Evolutionary conservation across 2,888 invertebrate genomes (phyloP).

Genomic region (Heliconius sara): DNA sequence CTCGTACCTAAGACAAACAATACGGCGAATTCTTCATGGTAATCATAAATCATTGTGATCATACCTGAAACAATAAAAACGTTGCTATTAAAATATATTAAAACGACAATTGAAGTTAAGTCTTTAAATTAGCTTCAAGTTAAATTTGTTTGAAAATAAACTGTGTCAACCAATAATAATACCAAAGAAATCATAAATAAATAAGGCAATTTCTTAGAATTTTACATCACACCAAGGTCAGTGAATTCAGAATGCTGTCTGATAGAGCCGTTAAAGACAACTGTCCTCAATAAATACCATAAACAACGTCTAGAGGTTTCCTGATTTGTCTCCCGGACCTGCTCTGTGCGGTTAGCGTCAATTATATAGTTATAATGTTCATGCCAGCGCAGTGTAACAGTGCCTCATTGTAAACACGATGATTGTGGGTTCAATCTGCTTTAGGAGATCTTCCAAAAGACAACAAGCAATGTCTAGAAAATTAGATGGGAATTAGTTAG

Average conservation of each 20-base stretch:
- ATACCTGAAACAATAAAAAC: constrained; percentile 44
- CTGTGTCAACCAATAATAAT: constrained; percentile 12
- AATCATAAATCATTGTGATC: constrained; percentile 33
- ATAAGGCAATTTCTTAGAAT: constrained; percentile 13
- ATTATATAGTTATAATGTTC: constrained; percentile 55
- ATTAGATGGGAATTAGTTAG: no score
- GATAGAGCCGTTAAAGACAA: constrained; percentile 28
- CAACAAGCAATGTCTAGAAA: no score
- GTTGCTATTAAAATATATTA: constrained; percentile 21
- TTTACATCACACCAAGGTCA: constrained; percentile 11
- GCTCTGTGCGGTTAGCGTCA: constrained; percentile 8
- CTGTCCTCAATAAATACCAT: constrained; percentile 44
- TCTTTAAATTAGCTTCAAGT: neutral
- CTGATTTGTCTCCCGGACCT: constrained; percentile 46
- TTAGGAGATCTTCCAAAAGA: no score
- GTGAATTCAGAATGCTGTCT: constrained; percentile 24
- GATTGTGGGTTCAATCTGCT: neutral
- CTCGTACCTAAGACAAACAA: constrained; percentile 5
- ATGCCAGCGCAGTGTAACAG: neutral
- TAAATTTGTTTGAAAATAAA: neutral
- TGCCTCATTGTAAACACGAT: neutral
- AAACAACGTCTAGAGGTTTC: constrained; percentile 45
- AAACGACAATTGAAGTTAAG: neutral
- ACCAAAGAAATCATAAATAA: neutral
- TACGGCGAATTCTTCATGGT: constrained; percentile 34